Evolutionary conservation across 2,797 vertebrate species (phyloP), one percentile per base, ranked within the genome.

Genomic region (Anniella stebbinsi): DNA sequence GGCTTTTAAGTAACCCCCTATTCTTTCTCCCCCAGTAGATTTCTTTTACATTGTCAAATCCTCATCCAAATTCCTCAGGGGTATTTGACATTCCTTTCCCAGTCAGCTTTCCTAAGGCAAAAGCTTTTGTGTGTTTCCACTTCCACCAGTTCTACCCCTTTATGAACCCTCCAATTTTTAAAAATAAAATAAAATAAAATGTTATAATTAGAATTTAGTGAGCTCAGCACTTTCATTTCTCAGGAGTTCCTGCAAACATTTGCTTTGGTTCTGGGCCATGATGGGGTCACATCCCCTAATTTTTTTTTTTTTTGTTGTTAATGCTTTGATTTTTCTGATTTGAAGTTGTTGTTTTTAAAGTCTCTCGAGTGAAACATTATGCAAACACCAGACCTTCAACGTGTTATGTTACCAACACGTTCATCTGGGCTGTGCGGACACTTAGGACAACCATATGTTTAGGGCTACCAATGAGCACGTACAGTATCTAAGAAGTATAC

Each of bases 191-290:
- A 51, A 67, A 95, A 94, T 88, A 81, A 91, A 73, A 72, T 84
- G 94, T 95, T 96, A 95, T 96, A 96, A 96, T 96, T 96, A 96
- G 95, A 96, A 95, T 95, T 95, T 95, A 96, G 94, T 96, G 96
- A 96, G 95, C 94, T 91, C 94, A 94, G 95, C 90, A 86, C 92
- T 96, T 96, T 94, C 90, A 95, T 96, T 96, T 96, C 95, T 96
- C 95, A 96, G 93, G 96, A 94, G 93, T 94, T 96, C 94, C 94
- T 94, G 93, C 93, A 96, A 96, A 96, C 94, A 96, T 96, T 96
- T 96, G 84, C 91, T 96, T 96, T 96, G 96, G 96, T 95, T 91
- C 94, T 90, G 51, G 81, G 96, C 96, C 96, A 96, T 84, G 36
- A 84, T 89, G 28, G 93, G 91, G 91, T 96, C 94, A 94, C 93